A percentile compares a stretch with the other conserved stretches of the same genome.
Conservation (phyloP, 2,888 invertebrate genomes). For the Polydrusus tereticollis region DNA sequence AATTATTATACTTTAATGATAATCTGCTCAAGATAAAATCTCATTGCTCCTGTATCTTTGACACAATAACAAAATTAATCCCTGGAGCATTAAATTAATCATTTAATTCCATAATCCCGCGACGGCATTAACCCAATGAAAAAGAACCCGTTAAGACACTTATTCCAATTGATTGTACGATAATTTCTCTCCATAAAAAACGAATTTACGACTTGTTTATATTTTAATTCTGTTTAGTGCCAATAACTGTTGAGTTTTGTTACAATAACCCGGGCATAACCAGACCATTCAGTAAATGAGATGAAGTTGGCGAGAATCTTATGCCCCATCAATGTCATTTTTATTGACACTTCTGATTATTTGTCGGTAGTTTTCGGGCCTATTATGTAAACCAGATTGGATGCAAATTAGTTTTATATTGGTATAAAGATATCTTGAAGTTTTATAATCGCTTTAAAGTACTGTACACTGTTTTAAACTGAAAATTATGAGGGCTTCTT, state of each 20-base stretch:
- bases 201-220: slow-evolving; percentile 47
- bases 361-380: slow-evolving; percentile 44
- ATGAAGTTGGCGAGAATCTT: slow-evolving; percentile 46
- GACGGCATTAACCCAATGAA: slow-evolving; percentile 1
- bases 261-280: slow-evolving; percentile 35
- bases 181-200: slow-evolving; percentile 44
- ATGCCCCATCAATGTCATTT: slow-evolving; percentile 48
- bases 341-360: slow-evolving; percentile 47
- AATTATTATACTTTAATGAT: no score
- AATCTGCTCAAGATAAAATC: no score
- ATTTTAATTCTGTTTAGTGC: slow-evolving; percentile 48
- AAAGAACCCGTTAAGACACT: slow-evolving; percentile 41
- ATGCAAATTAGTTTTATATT: slow-evolving; percentile 12
- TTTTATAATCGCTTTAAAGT: not conserved
- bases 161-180: slow-evolving; percentile 48
- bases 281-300: slow-evolving; percentile 31
- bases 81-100: not conserved
- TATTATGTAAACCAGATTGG: slow-evolving; percentile 44
- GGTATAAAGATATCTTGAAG: not conserved
- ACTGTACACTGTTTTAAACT: not conserved
- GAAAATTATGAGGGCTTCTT: not conserved
- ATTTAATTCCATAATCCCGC: not conserved
- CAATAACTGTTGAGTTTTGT: slow-evolving; percentile 47
- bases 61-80: not conserved
- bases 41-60: no score